Evolutionary conservation across 2,888 invertebrate genomes (phyloP), one percentile per base, ranked within the genome.

Genomic region (Chalcis sispes): DNA sequence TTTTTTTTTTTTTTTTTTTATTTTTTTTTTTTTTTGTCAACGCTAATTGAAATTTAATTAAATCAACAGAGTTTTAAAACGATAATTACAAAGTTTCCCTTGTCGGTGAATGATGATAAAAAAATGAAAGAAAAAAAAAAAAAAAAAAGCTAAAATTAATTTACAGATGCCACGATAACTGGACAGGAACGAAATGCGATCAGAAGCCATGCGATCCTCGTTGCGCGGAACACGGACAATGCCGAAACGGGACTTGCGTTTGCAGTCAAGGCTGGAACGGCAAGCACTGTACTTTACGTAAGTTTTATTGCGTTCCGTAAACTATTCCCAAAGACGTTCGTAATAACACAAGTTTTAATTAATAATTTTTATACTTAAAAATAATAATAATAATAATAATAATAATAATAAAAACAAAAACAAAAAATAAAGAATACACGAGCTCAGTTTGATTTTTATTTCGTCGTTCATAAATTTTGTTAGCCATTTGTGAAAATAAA

Each of bases 221-320:
- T 78, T 99, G 99, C 89, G 94, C 95, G 70, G 95, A 96, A 83
- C 98, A 99, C 86, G 99, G 99, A 23, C 96, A 96, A 87, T 99
- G 99, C 90, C 95, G 95, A 88, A 98, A 99, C 89, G 99, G 99
- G 77, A 98, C 97, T 64, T 99, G 99, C 89, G 95, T 97, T 71
- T 99, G 99, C 89, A 95, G 96, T 69, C 95, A 96, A 88, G 99
- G 99, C 80, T 99, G 98, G 98, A 99, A 99, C 89, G 99, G 99
- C 80, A 93, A 95, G 84, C 98, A 98, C 89, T 99, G 99, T 90
- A 98, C 98, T 76, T 90, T 98, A 85, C 96, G 98, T 99, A 92
- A 95, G 95, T 92, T 83, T 78, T 78, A 15, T 42, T 42, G 15
- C 2, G 42, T 13, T 2, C 42, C 32, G 15, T 15, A 42, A 42